Conservation (phyloP, 2,888 invertebrate species). For the Bellardia pandia region DNA sequence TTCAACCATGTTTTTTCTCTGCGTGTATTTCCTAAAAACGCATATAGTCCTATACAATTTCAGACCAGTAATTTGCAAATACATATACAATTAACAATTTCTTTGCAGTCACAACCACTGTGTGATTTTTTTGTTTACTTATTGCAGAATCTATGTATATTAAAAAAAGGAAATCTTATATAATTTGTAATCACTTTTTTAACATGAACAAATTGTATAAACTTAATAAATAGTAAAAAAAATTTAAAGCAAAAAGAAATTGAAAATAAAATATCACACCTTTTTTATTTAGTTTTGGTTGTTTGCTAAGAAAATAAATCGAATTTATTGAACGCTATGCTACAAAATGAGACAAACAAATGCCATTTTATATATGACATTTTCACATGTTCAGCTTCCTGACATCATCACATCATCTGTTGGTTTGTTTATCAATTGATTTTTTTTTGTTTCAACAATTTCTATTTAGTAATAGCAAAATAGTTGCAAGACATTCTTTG, state of each 20-base stretch:
- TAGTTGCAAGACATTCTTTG: conserved; percentile 33
- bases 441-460: neutral
- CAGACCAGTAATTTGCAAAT: too few species aligned
- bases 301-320: conserved; percentile 9
- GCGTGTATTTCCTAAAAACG: too few species aligned
- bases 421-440: conserved; percentile 34
- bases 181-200: neutral
- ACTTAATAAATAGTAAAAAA: too few species aligned
- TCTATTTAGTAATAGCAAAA: conserved; percentile 11
- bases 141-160: too few species aligned
- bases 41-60: too few species aligned
- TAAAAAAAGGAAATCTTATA: too few species aligned
- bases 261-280: conserved; percentile 12
- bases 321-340: conserved; percentile 15
- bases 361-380: conserved; percentile 31
- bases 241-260: neutral
- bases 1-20: too few species aligned
- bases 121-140: neutral
- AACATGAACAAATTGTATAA: neutral
- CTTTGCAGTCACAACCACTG: too few species aligned
- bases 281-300: neutral
- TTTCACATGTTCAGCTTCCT: neutral
- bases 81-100: too few species aligned
- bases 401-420: conserved; percentile 31
- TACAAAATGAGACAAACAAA: conserved; percentile 40